Percentiles rank a stretch among this genome's conserved stretches.
Evolutionary conservation across 1,140 invertebrate genomes (phyloP).

Genomic region (Drosophila parvula): DNA sequence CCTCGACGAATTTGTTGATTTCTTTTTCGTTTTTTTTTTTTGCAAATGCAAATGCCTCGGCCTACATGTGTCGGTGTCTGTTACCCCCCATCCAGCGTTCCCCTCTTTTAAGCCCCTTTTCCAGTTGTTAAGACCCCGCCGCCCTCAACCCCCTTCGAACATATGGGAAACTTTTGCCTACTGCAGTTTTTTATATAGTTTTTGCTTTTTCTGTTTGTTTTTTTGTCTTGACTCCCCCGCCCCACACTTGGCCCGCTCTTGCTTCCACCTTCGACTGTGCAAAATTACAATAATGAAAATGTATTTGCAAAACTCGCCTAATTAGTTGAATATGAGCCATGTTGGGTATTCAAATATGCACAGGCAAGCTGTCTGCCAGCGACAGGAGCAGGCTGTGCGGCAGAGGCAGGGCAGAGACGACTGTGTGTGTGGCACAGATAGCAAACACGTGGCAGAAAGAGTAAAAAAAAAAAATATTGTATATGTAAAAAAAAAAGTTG

Average conservation of each 20-base stretch:
- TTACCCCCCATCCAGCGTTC: conserved; percentile 2
- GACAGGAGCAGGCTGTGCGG: neutral
- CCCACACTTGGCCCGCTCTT: conserved; percentile 7
- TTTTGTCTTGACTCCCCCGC: neutral
- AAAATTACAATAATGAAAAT: conserved; percentile 83
- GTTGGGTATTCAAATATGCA: conserved; percentile 79
- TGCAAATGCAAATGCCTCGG: conserved; percentile 78
- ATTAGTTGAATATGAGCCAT: conserved; percentile 82
- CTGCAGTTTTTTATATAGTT: conserved; percentile 18
- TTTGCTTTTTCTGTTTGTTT: conserved; percentile 25
- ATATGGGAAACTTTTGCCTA: conserved; percentile 70
- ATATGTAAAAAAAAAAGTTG: conserved; percentile 23
- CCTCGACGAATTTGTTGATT: conserved; percentile 47
- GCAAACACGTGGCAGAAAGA: conserved; percentile 29
- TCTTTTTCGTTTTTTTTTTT: conserved; percentile 37
- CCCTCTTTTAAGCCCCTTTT: neutral
- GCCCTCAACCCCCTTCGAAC: neutral
- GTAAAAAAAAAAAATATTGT: conserved; percentile 3
- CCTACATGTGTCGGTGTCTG: conserved; percentile 76
- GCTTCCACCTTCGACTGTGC: conserved; percentile 31
- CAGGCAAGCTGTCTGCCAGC: conserved; percentile 51
- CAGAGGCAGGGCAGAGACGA: neutral
- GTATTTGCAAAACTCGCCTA: conserved; percentile 80
- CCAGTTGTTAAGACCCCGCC: neutral
- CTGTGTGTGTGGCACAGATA: conserved; percentile 57